Evolutionary conservation across 2,888 invertebrate species (phyloP).

Genomic region (Oegoconia quadripuncta): DNA sequence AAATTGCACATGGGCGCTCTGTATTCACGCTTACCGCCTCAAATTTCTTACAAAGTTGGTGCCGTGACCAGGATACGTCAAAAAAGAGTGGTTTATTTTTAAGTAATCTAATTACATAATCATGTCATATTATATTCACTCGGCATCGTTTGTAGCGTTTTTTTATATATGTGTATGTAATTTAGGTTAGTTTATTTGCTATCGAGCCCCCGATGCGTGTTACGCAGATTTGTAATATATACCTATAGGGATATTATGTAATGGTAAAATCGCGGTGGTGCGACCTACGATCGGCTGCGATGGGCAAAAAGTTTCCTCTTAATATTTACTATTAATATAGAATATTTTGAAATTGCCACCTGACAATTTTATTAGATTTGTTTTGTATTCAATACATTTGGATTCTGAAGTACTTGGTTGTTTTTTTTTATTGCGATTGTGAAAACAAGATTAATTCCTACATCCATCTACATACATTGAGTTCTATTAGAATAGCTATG

Average conservation of each 20-base stretch:
- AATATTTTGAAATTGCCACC: constrained; percentile 70
- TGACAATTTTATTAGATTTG: constrained; percentile 73
- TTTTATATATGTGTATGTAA: constrained; percentile 38
- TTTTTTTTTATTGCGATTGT: constrained; percentile 25
- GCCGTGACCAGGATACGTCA: too few species aligned
- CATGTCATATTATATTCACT: constrained; percentile 4
- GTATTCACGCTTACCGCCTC: too few species aligned
- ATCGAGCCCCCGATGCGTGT: constrained; percentile 29
- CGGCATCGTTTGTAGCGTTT: constrained; percentile 5
- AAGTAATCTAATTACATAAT: too few species aligned
- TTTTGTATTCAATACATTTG: constrained; percentile 78
- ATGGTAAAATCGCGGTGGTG: constrained; percentile 14
- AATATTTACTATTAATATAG: constrained; percentile 60
- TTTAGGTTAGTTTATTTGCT: constrained; percentile 48
- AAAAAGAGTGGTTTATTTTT: too few species aligned
- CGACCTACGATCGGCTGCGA: constrained; percentile 13
- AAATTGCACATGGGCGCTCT: too few species aligned
- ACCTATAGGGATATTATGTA: constrained; percentile 6
- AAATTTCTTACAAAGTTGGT: too few species aligned
- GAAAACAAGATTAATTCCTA: neutral
- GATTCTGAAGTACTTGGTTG: constrained; percentile 51
- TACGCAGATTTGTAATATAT: constrained; percentile 37
- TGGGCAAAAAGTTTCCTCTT: constrained; percentile 31
- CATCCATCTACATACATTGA: too few species aligned
- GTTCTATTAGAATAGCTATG: too few species aligned